Percentiles rank a stretch among this genome's conserved stretches.
Evolutionary conservation across 2,113 vertebrate species (phyloP).

Genomic region (Muscicapa adusta): DNA sequence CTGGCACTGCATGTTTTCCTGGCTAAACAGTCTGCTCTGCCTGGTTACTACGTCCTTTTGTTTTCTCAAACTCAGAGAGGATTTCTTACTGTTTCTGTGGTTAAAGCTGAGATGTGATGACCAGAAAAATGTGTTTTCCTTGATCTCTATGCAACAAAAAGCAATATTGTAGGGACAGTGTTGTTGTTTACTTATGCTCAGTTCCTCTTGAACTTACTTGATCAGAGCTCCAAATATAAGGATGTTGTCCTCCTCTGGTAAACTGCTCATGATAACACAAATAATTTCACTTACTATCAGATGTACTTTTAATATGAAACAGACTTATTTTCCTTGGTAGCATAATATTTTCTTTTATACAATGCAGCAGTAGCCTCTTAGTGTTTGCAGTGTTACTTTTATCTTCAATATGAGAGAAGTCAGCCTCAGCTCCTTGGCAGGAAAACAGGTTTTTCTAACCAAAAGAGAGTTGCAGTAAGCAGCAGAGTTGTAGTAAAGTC

Average conservation of each 20-base stretch:
- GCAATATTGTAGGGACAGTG: neutral
- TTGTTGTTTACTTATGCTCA: neutral
- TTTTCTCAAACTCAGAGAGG: neutral
- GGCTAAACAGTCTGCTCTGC: neutral
- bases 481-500: neutral
- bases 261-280: neutral
- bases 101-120: neutral
- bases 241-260: neutral
- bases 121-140: neutral
- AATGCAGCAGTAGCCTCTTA: neutral
- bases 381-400: neutral
- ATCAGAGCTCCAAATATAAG: neutral
- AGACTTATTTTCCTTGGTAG: neutral
- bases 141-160: neutral
- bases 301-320: neutral
- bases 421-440: neutral
- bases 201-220: neutral
- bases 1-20: neutral
- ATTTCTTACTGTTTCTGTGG: neutral
- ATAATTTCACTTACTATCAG: neutral
- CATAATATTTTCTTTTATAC: neutral
- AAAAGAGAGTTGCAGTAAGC: neutral
- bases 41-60: constrained; percentile 22
- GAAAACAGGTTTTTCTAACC: neutral
- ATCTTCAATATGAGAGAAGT: neutral